Evolutionary conservation across 2,797 vertebrate genomes (phyloP).

Genomic region (Macrochelys suwanniensis): DNA sequence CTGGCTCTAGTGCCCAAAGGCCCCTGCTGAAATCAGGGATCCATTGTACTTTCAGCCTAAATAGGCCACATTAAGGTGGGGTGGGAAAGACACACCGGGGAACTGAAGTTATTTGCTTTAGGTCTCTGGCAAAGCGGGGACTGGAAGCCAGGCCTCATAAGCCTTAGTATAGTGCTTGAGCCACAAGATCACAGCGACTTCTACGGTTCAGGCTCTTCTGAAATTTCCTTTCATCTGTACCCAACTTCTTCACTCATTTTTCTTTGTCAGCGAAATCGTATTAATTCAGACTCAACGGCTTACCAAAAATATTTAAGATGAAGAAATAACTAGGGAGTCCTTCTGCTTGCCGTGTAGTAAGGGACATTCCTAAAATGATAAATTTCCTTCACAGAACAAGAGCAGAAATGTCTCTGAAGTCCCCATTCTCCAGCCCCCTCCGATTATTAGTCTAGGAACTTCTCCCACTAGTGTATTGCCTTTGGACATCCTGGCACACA

Average conservation of each 20-base stretch:
- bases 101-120: background rate
- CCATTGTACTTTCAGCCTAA: background rate
- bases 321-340: background rate
- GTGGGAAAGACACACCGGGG: background rate
- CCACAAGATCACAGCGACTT: background rate
- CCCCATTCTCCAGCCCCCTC: background rate
- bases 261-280: background rate
- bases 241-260: background rate
- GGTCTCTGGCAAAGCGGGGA: background rate
- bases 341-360: background rate
- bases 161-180: background rate
- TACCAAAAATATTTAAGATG: fast-evolving
- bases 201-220: background rate
- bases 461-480: background rate
- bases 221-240: background rate
- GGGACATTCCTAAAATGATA: background rate
- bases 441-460: background rate
- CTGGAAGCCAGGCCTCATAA: background rate
- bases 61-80: background rate
- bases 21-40: background rate
- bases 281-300: background rate
- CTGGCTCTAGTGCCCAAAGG: background rate
- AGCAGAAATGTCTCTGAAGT: background rate
- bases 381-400: background rate
- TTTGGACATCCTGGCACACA: background rate